Base-by-base conservation (phyloP, 2,888 invertebrate species). In the Mongoloraphidia duomilia region DNA sequence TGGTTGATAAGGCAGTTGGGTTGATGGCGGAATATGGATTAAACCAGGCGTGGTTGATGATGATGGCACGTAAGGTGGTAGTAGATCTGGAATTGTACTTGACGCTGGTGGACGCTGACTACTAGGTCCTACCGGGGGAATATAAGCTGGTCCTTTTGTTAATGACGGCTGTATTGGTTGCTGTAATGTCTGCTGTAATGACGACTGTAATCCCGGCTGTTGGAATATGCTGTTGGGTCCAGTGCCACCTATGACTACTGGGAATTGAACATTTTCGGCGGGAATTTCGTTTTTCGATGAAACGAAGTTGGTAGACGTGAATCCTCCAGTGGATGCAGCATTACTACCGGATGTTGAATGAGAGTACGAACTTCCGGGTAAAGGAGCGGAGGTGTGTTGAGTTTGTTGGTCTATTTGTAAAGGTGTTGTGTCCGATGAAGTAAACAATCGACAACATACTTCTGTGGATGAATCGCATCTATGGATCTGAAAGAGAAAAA, bases 401-500 rank as follows among this genome's bases (percentile, higher is more conserved):
- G 58, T 56, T 39, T 53, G 51, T 44, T 11, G n/a, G 3, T 40
- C 34, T 4, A 50, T 17, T 40, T 49, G 43, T 53, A 58, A 52
- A 39, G 60, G 58, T 63, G 57, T 50, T 46, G 39, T 47, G 46
- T 52, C 49, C 42, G 54, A 46, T 52, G 50, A 42, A 52, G 54
- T 49, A 46, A 56, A 47, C 62, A 64, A 52, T 61, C 65, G 49
- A 56, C 72, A 72, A 56, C 72, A 72, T 2, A 65, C 59, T 61
- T 71, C 64, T 9, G 61, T 63, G 50, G 64, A 63, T 10, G 61
- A 57, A 49, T 65, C 64, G 59, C 72, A 72, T 50, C 65, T 54
- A 46, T 59, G 54, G 34, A 51, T 64, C 71, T 72, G 59, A 8
- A 66, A 65, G 26, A 46, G 47, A 50, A 50, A 53, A 53, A 51